Base-by-base conservation (phyloP, 37 sponge, comb jelly and placozoan genomes). In the Cliona cf. orientalis region DNA sequence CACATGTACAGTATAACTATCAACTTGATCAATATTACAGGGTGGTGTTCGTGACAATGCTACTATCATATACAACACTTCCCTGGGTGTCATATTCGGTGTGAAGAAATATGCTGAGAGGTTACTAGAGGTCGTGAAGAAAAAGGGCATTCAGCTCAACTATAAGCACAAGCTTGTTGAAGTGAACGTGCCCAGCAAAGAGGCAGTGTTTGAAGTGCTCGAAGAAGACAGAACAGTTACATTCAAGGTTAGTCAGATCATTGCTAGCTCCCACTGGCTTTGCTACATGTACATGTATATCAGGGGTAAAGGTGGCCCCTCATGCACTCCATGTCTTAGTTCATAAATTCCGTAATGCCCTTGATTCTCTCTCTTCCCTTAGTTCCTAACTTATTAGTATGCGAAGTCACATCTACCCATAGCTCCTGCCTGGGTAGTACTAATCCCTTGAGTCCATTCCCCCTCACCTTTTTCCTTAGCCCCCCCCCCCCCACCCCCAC, bases 41-140 rank as follows among this genome's bases (percentile, higher is more conserved):
- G 42, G 67, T 41, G 93, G 93, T 45, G 69, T 93, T 2, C 65
- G 93, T 28, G 91, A 84, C 46, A 66, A 92, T 26, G 42, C 79
- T 58, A 89, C 37, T 5, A 74, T 96, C 21, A 78, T 77, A 11
- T 96, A 84, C 78, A 88, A 96, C 72, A 82, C 91, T 5, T 69
- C 93, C 23, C 78, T 96, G 26, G 91, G 88, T 35, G 97, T 92
- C 11, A 90, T 96, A 39, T 96, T 96, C 74, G 91, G 91, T 22
- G 97, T 92, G 56, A 92, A 92, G 80, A 96, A 96, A 69, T 96
- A 93, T 80, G 97, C 97, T 9, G 69, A 89, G 31, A 22, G 74
- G 2, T 80, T 96, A 38, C 69, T 67, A 46, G 78, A 87, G 62
- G 77, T 96, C 9, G 84, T 87, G 32, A 83, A 86, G 12, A 55